Evolutionary conservation across 1,140 invertebrate species (phyloP).

Genomic region (Anthonomus grandis): DNA sequence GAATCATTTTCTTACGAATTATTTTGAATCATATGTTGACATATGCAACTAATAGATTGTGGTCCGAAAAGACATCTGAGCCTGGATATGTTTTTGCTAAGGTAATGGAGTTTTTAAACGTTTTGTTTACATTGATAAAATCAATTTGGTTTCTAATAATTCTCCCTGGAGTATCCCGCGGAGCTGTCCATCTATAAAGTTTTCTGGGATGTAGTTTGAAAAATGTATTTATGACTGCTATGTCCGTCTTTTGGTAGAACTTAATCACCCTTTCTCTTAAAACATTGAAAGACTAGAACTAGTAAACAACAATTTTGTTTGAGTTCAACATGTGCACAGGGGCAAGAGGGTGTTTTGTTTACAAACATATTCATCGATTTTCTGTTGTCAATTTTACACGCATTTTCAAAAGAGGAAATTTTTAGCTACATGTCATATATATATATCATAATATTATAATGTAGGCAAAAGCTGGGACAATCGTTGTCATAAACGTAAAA

Average conservation of each 20-base stretch:
- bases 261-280: too few relatives aligned
- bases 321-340: too few relatives aligned
- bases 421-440: too few relatives aligned
- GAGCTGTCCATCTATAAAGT: slow-evolving; percentile 46
- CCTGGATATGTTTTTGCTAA: slow-evolving; percentile 36
- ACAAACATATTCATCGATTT: too few relatives aligned
- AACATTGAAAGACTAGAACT: too few relatives aligned
- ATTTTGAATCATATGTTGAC: not conserved
- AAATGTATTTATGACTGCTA: slow-evolving; percentile 40
- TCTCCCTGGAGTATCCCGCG: slow-evolving; percentile 30
- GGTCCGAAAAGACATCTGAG: slow-evolving; percentile 34
- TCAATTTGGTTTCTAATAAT: slow-evolving; percentile 45
- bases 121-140: slow-evolving; percentile 37
- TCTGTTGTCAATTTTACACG: too few relatives aligned
- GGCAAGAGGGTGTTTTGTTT: too few relatives aligned
- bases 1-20: not conserved
- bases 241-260: slow-evolving; percentile 41
- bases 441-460: too few relatives aligned
- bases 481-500: too few relatives aligned
- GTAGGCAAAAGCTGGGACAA: too few relatives aligned
- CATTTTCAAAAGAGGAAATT: too few relatives aligned
- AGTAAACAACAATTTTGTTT: too few relatives aligned
- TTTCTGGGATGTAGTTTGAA: slow-evolving; percentile 39
- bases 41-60: slow-evolving; percentile 29
- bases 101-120: slow-evolving; percentile 39